phyloP scores from a whole-genome alignment of 2,113 vertebrate genomes.

The Dicentrarchus labrax region DNA sequence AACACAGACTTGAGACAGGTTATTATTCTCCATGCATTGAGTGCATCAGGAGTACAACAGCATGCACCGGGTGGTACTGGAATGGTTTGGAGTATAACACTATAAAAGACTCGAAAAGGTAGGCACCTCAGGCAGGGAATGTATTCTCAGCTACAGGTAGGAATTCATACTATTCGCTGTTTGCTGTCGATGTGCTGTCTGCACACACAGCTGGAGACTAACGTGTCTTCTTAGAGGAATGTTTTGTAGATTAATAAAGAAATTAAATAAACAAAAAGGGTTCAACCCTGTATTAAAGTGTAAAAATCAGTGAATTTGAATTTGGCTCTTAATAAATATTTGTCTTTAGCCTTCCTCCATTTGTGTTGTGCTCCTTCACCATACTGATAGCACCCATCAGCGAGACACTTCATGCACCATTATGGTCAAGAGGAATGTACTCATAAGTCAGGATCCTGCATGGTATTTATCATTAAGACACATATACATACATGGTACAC shows the following conservation, averaged over 20 bases:
- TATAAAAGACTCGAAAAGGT: conserved; percentile 56
- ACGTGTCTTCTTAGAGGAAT: conserved; percentile 38
- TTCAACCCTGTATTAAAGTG: background rate
- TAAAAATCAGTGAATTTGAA: conserved; percentile 5
- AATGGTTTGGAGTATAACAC: conserved; percentile 81
- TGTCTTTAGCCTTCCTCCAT: conserved; percentile 43
- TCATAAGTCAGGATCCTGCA: conserved; percentile 65
- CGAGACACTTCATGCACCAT: conserved; percentile 85
- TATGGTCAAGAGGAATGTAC: conserved; percentile 77
- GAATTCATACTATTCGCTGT: conserved; percentile 33
- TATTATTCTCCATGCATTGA: conserved; percentile 79
- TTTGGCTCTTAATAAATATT: conserved; percentile 10
- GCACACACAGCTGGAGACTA: conserved; percentile 33
- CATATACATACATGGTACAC: conserved; percentile 76
- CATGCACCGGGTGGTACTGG: conserved; percentile 83
- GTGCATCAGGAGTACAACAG: conserved; percentile 77
- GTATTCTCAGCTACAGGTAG: conserved; percentile 59
- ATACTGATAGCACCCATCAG: conserved; percentile 86
- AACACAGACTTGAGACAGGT: conserved; percentile 74
- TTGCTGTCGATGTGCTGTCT: conserved; percentile 31
- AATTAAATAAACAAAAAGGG: background rate
- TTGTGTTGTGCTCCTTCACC: conserved; percentile 84
- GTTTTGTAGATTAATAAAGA: conserved; percentile 24
- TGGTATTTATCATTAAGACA: conserved; percentile 75
- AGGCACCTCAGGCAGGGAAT: conserved; percentile 77